phyloP scores from a whole-genome alignment of 1,140 invertebrate genomes.

The Aleiodes sp. region DNA sequence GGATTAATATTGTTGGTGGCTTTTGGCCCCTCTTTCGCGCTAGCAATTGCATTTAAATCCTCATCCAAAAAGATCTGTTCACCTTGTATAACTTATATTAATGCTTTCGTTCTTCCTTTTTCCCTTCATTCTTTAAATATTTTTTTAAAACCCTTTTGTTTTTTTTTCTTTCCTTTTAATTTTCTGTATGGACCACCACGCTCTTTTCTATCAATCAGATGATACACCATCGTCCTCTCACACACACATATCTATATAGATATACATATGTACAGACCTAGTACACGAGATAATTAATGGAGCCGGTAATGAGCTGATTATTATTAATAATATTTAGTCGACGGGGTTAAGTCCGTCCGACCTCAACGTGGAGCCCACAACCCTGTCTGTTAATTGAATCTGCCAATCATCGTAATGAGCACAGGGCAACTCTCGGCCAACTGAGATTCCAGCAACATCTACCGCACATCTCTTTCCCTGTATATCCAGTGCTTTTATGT shows the following conservation, averaged over 20 bases:
- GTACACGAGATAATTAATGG: slow-evolving; percentile 61
- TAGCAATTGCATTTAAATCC: slow-evolving; percentile 3
- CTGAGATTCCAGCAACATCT: neutral
- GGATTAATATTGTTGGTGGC: slow-evolving; percentile 56
- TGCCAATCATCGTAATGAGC: slow-evolving; percentile 66
- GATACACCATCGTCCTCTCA: neutral
- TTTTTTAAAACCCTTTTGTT: neutral
- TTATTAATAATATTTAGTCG: slow-evolving; percentile 67
- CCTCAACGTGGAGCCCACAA: slow-evolving; percentile 51
- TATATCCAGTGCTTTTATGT: too few relatives aligned
- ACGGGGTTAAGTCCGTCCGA: slow-evolving; percentile 60
- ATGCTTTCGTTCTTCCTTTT: too few relatives aligned
- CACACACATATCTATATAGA: too few relatives aligned
- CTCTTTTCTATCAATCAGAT: slow-evolving; percentile 12
- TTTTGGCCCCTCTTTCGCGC: neutral
- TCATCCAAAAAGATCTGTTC: neutral
- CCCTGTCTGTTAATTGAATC: slow-evolving; percentile 63
- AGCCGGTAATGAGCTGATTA: slow-evolving; percentile 65
- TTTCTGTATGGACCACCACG: neutral
- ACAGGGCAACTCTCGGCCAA: slow-evolving; percentile 43
- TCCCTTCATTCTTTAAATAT: neutral
- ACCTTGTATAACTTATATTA: neutral
- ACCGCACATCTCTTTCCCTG: slow-evolving; percentile 41
- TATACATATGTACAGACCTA: too few relatives aligned
- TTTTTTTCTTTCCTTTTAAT: neutral